Evolutionary conservation across 2,888 invertebrate genomes (phyloP).

Genomic region (Pristionchus japonicus): DNA sequence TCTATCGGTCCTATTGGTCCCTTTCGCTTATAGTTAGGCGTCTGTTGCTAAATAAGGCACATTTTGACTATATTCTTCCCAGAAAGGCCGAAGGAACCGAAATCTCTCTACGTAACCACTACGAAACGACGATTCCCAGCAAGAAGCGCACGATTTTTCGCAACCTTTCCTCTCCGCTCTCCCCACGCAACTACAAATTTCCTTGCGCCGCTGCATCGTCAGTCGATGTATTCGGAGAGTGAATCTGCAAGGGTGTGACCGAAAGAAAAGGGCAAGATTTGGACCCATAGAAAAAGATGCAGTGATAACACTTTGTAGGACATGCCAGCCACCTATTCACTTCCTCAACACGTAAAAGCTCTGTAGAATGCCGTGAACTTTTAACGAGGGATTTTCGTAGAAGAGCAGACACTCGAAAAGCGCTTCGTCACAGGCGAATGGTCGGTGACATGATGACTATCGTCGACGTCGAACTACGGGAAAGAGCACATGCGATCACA

Average conservation of each 20-base stretch:
- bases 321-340: neutral
- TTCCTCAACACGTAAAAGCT: no score
- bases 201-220: neutral
- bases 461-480: no score
- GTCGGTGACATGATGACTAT: no score
- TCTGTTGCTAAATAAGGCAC: no score
- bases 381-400: neutral
- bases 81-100: neutral
- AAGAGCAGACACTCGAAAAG: no score
- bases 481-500: neutral
- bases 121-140: conserved; percentile 14
- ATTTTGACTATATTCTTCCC: neutral
- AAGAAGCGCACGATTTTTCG: neutral
- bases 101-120: neutral
- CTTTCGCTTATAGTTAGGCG: neutral
- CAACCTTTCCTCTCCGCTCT: neutral
- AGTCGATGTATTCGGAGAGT: neutral
- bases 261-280: neutral
- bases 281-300: neutral
- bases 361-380: no score
- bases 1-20: neutral
- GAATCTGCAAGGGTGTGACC: neutral
- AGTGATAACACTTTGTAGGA: neutral
- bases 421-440: no score
- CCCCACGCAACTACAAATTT: conserved; percentile 12